Conservation (phyloP, 2,113 vertebrate species). For the Tor tambroides region DNA sequence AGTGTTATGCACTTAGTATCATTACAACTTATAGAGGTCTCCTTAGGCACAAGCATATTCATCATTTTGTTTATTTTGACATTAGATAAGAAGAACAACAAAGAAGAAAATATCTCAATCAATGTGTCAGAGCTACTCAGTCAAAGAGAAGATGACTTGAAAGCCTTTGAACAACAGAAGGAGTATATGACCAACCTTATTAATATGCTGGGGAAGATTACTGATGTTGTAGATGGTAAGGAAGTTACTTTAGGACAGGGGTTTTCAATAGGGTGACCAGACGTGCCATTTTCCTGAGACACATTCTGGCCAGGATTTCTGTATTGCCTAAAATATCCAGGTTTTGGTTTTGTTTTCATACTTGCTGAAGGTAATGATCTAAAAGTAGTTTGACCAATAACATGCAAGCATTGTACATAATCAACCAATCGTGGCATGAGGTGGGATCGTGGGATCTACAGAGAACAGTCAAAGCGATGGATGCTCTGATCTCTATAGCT, state of each 20-base stretch:
- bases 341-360: no score
- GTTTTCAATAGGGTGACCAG: no score
- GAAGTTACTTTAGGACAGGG: not conserved
- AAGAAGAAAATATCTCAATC: slow-evolving; percentile 36
- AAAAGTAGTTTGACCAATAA: no score
- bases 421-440: no score
- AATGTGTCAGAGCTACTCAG: slow-evolving; percentile 55
- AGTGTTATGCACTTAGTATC: slow-evolving; percentile 27
- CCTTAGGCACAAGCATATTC: not conserved
- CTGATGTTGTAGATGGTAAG: slow-evolving; percentile 70
- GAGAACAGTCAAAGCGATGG: no score
- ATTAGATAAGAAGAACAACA: slow-evolving; percentile 64
- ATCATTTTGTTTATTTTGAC: slow-evolving; percentile 18
- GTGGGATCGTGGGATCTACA: no score
- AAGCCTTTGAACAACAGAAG: slow-evolving; percentile 51
- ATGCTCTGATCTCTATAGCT: no score
- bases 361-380: no score
- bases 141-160: slow-evolving; percentile 67
- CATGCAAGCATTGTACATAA: no score
- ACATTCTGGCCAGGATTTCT: no score
- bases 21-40: not conserved
- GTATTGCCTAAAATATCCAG: no score
- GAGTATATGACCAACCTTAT: slow-evolving; percentile 68
- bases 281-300: no score
- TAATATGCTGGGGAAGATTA: slow-evolving; percentile 75